Base-by-base conservation (phyloP, 1,140 invertebrate species). In the Lasaia peninsularis region DNA sequence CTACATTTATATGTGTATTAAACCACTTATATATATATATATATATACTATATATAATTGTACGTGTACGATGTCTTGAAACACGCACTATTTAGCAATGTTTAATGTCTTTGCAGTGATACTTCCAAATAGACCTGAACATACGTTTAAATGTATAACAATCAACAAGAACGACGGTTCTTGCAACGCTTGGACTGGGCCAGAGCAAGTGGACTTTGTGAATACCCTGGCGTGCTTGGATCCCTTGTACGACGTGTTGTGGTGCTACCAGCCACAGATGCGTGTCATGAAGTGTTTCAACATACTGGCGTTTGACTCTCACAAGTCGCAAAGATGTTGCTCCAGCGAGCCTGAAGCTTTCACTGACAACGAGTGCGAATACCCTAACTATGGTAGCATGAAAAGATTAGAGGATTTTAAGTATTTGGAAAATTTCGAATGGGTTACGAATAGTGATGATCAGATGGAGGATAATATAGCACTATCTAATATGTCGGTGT, bases 141-240 rank as follows among this genome's bases (percentile, higher is more conserved):
- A 93, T 52, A 87, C 92, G 1, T 96, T 96, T 75, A 95, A 95
- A 84, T 95, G 94, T 78, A 89, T 97, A 24, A 93, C 96, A 12
- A 97, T 98, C 57, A 96, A 94, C 71, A 96, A 95, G 86, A 80
- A 90, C 12, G 96, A 97, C 80, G 96, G 96, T 3, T 93, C 92
- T 53, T 98, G 96, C 77, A 93, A 93, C 63, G 94, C 95, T 65
- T 97, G 95, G 87, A 93, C 91, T 65, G 93, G 93, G 1, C 82
- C 87, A 12, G 94, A 96, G 67, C 96, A 97, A 80, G 93, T 94
- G 0, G 93, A 95, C 76, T 94, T 97, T 58, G 92, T 90, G 40
- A 92, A 94, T 59, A 93, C 92, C 49, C 92, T 94, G 34, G 92
- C 94, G 0, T 96, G 94, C 73, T 89, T 98, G 59, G 97, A 99